Evolutionary conservation across 2,797 vertebrate genomes (phyloP).

Genomic region (Spinus pinus): DNA sequence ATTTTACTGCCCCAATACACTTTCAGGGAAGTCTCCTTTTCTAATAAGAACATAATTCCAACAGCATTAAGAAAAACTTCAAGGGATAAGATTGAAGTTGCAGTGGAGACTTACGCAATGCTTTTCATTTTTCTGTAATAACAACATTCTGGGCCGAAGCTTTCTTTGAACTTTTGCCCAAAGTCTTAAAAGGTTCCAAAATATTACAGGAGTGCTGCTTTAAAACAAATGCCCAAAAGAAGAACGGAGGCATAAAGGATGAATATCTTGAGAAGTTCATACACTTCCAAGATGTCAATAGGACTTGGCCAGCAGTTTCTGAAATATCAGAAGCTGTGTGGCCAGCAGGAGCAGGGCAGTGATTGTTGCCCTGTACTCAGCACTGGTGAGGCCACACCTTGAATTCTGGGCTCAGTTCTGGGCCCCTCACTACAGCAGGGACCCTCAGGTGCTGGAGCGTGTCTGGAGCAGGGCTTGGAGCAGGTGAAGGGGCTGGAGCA

Average conservation of each 20-base stretch:
- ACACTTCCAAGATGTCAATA: not conserved
- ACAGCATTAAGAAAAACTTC: not conserved
- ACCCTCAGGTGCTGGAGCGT: accelerated
- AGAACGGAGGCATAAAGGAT: not conserved
- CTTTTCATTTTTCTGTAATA: not conserved
- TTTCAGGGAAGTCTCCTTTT: not conserved
- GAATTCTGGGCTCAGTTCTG: not conserved
- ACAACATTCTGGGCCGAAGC: not conserved
- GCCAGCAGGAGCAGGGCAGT: not conserved
- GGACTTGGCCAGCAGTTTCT: not conserved
- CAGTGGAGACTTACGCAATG: not conserved
- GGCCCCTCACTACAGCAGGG: not conserved
- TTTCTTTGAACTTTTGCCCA: not conserved
- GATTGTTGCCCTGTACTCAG: not conserved
- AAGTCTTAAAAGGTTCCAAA: not conserved
- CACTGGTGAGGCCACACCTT: not conserved
- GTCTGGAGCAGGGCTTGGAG: accelerated
- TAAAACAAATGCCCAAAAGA: not conserved
- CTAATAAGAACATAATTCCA: not conserved
- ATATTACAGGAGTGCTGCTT: not conserved
- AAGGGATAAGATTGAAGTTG: not conserved
- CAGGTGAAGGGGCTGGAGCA: not conserved
- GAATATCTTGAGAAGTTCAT: not conserved
- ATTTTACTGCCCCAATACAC: not conserved
- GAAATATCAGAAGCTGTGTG: not conserved